phyloP scores from a whole-genome alignment of 2,113 vertebrate species.

The Lanius collurio region DNA sequence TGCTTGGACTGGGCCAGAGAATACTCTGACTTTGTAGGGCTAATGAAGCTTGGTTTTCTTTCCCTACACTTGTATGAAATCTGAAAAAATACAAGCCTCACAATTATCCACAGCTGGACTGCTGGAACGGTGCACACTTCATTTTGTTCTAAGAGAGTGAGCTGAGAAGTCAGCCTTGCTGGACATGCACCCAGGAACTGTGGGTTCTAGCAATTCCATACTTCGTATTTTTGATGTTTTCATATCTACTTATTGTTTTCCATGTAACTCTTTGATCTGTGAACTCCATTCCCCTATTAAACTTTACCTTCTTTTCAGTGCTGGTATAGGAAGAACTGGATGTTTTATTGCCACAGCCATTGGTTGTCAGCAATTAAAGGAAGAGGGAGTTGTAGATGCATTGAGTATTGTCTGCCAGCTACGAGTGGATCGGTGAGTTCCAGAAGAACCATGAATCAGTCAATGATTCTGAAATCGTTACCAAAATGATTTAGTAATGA shows the following conservation, averaged over 20 bases:
- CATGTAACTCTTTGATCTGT: neutral
- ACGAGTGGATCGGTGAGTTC: slow-evolving; percentile 88
- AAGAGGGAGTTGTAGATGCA: slow-evolving; percentile 87
- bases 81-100: neutral
- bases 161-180: neutral
- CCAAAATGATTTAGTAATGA: neutral
- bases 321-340: slow-evolving; percentile 95
- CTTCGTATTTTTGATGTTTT: neutral
- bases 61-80: neutral
- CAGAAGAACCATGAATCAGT: neutral
- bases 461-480: neutral
- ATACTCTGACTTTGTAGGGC: neutral
- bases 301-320: slow-evolving; percentile 75
- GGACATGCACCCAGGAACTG: neutral
- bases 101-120: neutral
- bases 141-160: neutral
- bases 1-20: neutral
- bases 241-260: neutral
- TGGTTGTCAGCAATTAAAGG: slow-evolving; percentile 89
- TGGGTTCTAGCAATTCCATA: neutral
- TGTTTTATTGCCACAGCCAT: slow-evolving; percentile 95
- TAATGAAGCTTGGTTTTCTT: neutral
- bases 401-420: slow-evolving; percentile 91
- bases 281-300: neutral
- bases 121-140: neutral